phyloP scores from a whole-genome alignment of 2,797 vertebrate genomes.

The Lagorchestes hirsutus region DNA sequence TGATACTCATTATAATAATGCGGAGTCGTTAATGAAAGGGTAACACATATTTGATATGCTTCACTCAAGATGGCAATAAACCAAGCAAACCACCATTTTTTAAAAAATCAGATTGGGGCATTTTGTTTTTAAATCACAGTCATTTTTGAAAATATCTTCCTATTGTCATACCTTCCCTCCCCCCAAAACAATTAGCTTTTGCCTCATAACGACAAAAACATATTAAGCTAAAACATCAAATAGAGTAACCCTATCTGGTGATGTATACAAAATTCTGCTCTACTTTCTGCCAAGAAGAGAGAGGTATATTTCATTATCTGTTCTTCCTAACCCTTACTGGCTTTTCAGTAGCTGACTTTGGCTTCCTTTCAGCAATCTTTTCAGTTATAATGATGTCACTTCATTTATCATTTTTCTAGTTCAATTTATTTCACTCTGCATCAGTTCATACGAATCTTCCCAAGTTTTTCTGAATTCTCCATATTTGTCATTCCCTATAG shows the following conservation, averaged over 20 bases:
- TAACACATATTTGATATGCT: constrained; percentile 11
- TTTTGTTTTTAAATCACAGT: not conserved
- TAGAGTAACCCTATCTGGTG: not conserved
- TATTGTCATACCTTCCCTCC: not conserved
- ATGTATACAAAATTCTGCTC: not conserved
- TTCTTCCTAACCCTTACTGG: not conserved
- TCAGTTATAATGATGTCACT: not conserved
- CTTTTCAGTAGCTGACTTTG: not conserved
- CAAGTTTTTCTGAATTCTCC: not conserved
- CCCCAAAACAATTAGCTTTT: not conserved
- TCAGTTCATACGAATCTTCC: not conserved
- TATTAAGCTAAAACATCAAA: not conserved
- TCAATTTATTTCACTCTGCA: not conserved
- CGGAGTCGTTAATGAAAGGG: not conserved
- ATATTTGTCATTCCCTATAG: not conserved
- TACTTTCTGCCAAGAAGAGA: not conserved
- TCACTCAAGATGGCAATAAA: constrained; percentile 37
- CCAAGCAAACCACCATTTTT: not conserved
- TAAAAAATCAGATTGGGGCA: not conserved
- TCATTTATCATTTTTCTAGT: not conserved
- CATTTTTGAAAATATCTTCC: not conserved
- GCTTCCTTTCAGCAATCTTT: not conserved
- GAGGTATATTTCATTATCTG: not conserved
- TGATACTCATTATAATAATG: not conserved
- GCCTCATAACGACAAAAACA: not conserved